Conservation (phyloP, 1,140 invertebrate species). For the Drosophila sechellia region DNA sequence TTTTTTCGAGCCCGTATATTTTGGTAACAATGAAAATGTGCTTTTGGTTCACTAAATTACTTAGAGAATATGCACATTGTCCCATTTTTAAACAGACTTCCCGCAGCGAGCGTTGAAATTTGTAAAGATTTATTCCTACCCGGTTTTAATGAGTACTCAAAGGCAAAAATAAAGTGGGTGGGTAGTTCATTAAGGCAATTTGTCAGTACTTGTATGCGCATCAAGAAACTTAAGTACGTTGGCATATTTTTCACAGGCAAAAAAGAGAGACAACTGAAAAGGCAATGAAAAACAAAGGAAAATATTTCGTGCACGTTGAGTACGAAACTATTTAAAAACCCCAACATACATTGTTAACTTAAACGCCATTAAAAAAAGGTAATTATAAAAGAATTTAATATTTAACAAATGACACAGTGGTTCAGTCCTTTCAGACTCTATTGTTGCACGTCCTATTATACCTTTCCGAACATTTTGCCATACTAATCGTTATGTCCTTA, state of each 20-base stretch:
- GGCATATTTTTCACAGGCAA: background rate
- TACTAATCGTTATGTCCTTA: background rate
- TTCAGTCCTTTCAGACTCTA: too few species aligned
- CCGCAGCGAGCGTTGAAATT: too few species aligned
- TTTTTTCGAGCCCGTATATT: too few species aligned
- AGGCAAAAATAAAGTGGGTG: background rate
- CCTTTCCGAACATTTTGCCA: background rate
- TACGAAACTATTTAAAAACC: background rate
- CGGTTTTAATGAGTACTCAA: background rate
- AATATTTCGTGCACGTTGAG: background rate
- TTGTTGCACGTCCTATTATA: background rate
- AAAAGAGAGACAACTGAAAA: background rate
- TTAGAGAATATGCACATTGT: too few species aligned
- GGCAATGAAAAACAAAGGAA: background rate
- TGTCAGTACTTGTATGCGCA: background rate
- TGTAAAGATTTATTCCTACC: background rate
- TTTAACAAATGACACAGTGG: too few species aligned
- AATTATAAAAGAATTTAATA: too few species aligned
- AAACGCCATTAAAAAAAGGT: too few species aligned
- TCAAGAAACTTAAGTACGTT: background rate
- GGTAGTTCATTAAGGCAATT: background rate
- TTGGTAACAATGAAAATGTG: too few species aligned
- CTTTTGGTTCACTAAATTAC: too few species aligned
- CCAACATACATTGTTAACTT: too few species aligned
- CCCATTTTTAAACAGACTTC: too few species aligned